Percentiles rank a stretch among this genome's conserved stretches.
phyloP scores from a whole-genome alignment of 1,140 invertebrate species.

The Carcinoscorpius rotundicauda region DNA sequence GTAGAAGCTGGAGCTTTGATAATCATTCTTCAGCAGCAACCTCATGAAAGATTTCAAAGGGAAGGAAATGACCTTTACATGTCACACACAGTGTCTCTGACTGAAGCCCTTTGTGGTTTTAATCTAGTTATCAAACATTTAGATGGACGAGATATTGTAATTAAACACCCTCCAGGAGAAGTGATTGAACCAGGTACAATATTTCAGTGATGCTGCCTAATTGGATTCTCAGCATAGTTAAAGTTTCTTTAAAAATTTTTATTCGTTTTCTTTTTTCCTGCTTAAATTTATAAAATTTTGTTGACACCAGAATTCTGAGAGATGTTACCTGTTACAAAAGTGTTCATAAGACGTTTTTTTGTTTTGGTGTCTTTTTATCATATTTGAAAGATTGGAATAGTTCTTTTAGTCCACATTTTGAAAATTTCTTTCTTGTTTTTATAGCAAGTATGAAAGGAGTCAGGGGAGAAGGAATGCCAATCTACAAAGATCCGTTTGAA shows the following conservation, averaged over 20 bases:
- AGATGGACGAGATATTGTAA: slow-evolving; percentile 62
- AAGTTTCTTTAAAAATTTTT: too few relatives aligned
- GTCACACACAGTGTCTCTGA: slow-evolving; percentile 35
- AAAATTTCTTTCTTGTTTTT: slow-evolving; percentile 10
- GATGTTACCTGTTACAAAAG: too few relatives aligned
- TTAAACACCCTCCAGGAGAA: slow-evolving; percentile 56
- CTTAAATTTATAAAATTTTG: too few relatives aligned
- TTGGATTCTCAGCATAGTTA: too few relatives aligned
- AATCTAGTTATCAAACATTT: slow-evolving; percentile 54
- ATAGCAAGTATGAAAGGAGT: slow-evolving; percentile 36
- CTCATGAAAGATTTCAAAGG: slow-evolving; percentile 38
- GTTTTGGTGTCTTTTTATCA: too few relatives aligned
- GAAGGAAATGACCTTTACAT: slow-evolving; percentile 39
- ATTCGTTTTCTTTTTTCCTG: too few relatives aligned
- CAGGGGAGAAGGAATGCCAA: slow-evolving; percentile 44
- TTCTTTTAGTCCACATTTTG: too few relatives aligned
- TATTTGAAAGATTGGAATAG: too few relatives aligned
- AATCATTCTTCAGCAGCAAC: slow-evolving; percentile 44
- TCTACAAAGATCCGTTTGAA: slow-evolving; percentile 60
- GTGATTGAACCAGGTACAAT: slow-evolving; percentile 49
- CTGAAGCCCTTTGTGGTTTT: slow-evolving; percentile 45
- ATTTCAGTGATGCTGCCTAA: neutral
- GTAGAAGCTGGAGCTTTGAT: slow-evolving; percentile 43
- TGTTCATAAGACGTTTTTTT: too few relatives aligned
- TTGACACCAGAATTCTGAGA: too few relatives aligned